These are phyloP conservation scores for Sclerurus mexicanus DNA, from an alignment of 2,113 vertebrate genomes.

Conservation along the genomic window DNA sequence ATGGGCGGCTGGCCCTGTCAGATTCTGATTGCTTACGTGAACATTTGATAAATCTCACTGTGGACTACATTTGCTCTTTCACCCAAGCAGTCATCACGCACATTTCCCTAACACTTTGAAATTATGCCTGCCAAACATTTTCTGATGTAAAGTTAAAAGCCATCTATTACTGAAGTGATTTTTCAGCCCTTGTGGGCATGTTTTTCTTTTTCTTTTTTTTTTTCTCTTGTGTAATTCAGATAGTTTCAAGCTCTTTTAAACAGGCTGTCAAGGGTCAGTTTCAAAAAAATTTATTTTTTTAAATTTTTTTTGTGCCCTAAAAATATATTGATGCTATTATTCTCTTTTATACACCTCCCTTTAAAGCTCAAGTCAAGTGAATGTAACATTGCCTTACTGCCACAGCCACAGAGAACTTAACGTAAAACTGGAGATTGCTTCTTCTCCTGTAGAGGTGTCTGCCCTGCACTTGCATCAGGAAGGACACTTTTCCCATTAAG, in stretches of 20 bases:
- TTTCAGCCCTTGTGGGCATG: slow-evolving; percentile 45
- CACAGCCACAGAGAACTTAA: neutral
- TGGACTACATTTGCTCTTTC: slow-evolving; percentile 58
- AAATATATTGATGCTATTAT: neutral
- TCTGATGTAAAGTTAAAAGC: slow-evolving; percentile 64
- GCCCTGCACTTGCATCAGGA: neutral
- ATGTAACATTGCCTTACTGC: neutral
- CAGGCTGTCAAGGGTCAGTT: slow-evolving; percentile 34
- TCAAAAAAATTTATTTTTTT: neutral
- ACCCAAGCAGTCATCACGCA: slow-evolving; percentile 48
- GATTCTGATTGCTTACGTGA: slow-evolving; percentile 31
- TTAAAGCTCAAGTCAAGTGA: neutral
- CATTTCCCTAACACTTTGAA: slow-evolving; percentile 62
- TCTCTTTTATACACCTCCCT: neutral
- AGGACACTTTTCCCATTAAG: neutral
- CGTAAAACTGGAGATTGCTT: neutral
- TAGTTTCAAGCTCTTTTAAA: slow-evolving; percentile 58
- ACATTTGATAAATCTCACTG: slow-evolving; percentile 45
- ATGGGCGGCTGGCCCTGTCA: neutral
- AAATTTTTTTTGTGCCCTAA: neutral
- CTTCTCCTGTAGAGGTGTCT: neutral
- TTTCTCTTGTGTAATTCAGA: neutral
- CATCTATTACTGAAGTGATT: slow-evolving; percentile 58
- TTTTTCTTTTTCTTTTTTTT: slow-evolving; percentile 4
- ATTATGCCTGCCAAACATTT: slow-evolving; percentile 65